Evolutionary conservation across 2,113 vertebrate genomes (phyloP), one percentile per base, ranked within the genome.

Genomic region (Heterochromis multidens): DNA sequence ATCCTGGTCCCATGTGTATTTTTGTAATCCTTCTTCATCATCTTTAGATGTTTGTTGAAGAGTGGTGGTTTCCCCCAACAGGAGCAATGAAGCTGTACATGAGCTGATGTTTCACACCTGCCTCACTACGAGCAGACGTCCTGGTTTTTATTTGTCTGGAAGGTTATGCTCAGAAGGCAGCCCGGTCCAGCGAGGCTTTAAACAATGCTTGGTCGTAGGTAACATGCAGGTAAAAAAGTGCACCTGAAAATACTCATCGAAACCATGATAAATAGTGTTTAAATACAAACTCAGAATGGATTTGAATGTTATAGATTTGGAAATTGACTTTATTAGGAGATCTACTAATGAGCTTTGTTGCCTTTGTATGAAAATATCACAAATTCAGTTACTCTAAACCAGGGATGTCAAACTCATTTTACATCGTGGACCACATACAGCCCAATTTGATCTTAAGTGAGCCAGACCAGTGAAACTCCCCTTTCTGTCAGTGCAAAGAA

Each of bases 1-100:
- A 65, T 78, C 81, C 13, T 63, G 65, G 3, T 80, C 77, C 84
- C 80, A 83, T 87, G 87, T 81, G 82, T 65, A 65, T 80, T 52
- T 74, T 54, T n/a, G 43, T 8, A 74, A 74, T 74, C 13, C 46
- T 54, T 46, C 25, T 72, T 74, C 70, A 31, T 52, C 46, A 52
- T 74, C 67, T 46, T 46, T 29, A 29, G 10, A 13, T 74, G 25
- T 52, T 74, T 72, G 67, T 43, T 72, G 19, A 49, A 17, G 43
- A 29, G 43, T 31, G 17, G 17, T 21, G 43, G 21, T 31, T 52
- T 31, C 29, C 46, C 29, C 46, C 67, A 52, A 21, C 67, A 14
- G 70, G 25, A 27, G 46, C 11, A n/a, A 46, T 52, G 27, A 74
- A 52, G 27, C 70, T 21, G 14, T 21, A 21, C 25, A 17, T 4